Evolutionary conservation across 2,797 vertebrate genomes (phyloP), one percentile per base, ranked within the genome.

Genomic region (Poeciliopsis paucimaculata): DNA sequence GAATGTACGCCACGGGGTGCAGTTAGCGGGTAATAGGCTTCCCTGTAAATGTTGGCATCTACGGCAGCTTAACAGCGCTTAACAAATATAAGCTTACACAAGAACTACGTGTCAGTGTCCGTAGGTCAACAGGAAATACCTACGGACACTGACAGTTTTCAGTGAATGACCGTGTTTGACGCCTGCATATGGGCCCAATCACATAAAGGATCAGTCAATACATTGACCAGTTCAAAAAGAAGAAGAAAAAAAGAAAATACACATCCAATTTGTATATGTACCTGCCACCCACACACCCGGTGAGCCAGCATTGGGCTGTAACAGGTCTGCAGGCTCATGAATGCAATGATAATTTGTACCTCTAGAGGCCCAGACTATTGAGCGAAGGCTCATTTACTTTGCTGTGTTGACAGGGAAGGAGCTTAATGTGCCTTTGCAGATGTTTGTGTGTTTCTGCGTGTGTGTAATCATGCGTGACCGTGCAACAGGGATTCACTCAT

Each of bases 331-430:
- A 86, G 84, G 90, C 90, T 90, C 91, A 91, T 88, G 91, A 91
- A 90, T 90, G 90, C 86, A 60, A 85, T 84, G 88, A 92, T 92
- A 80, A 93, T 92, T 89, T 89, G 88, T 81, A 83, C 88, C 89
- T 82, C 89, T 57, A 77, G 88, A 88, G 88, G 84, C 87, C 73
- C 12, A 31, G 83, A 78, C 84, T 87, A 91, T 92, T 82, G 90
- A 93, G 83, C 76, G 64, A 79, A 82, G 85, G 77, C 86, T 88
- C 88, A 87, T 92, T 90, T 90, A 90, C 87, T 86, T 86, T 49
- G 12, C 76, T 72, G 82, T 57, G 49, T 77, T 89, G 90, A 90
- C 91, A 85, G 87, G 70, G 72, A 89, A 82, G 75, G 75, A 43
- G 66, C 82, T 84, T 76, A 26, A 26, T 88, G 84, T 84, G 80